Conservation (phyloP, 2,113 vertebrate species). For the Asarcornis scutulata region DNA sequence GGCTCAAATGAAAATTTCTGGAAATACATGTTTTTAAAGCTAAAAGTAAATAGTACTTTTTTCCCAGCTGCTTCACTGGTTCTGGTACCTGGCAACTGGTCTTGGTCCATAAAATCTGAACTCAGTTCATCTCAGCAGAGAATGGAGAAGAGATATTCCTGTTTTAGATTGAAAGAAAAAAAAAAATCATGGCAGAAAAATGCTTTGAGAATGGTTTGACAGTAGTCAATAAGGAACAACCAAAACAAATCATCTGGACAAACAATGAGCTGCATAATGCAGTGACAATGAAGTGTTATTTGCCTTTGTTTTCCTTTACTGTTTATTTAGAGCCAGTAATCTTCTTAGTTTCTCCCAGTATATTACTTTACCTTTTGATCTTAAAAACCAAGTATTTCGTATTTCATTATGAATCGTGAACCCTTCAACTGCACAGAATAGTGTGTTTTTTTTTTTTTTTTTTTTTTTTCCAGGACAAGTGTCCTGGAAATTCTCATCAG, state of each 20-base stretch:
- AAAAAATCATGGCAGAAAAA: background rate
- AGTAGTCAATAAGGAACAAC: background rate
- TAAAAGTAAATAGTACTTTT: background rate
- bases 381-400: background rate
- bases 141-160: background rate
- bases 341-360: background rate
- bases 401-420: background rate
- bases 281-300: background rate
- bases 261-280: background rate
- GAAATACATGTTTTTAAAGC: background rate
- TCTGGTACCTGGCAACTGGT: background rate
- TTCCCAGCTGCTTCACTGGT: background rate
- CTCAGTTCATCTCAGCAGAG: background rate
- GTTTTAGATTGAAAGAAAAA: background rate
- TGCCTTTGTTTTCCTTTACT: background rate
- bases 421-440: background rate
- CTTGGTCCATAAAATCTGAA: background rate
- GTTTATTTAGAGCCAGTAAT: background rate
- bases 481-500: background rate
- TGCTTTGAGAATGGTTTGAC: background rate
- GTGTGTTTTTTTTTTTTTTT: background rate
- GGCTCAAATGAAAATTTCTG: background rate
- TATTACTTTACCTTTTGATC: background rate
- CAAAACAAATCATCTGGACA: background rate
- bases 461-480: background rate